A percentile compares a stretch with the other conserved stretches of the same genome.
phyloP scores from a whole-genome alignment of 2,797 vertebrate species.

The Nasua narica region DNA sequence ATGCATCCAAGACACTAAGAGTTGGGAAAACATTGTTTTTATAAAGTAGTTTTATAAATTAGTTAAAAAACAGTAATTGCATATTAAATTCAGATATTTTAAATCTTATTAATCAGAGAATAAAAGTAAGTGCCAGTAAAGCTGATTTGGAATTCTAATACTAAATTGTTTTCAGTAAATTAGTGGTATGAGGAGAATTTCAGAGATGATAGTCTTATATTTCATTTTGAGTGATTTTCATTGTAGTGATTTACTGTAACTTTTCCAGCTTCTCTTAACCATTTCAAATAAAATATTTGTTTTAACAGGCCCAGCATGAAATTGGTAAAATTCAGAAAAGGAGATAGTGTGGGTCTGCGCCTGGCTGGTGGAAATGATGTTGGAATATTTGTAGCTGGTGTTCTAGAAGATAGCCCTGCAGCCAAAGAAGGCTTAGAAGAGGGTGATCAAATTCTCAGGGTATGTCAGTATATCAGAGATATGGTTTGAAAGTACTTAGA shows the following conservation, averaged over 20 bases:
- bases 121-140: neutral
- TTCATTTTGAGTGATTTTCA: constrained; percentile 20
- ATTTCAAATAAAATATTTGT: constrained; percentile 54
- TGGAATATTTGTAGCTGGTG: constrained; percentile 98
- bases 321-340: constrained; percentile 99
- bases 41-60: neutral
- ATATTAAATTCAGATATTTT: neutral
- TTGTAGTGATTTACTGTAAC: neutral
- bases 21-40: neutral
- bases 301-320: constrained; percentile 97
- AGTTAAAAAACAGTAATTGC: neutral
- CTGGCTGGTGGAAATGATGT: constrained; percentile 98
- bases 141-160: constrained; percentile 24
- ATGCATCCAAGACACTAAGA: neutral
- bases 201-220: neutral
- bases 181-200: neutral
- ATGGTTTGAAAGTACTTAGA: neutral
- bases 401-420: constrained; percentile 97
- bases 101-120: neutral
- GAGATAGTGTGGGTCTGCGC: constrained; percentile 97
- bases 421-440: constrained; percentile 99
- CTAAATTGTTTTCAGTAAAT: neutral
- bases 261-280: constrained; percentile 10
- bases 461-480: constrained; percentile 75
- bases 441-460: constrained; percentile 99